Evolutionary conservation across 2,113 vertebrate species (phyloP).

Genomic region (Cyprinus carpio): DNA sequence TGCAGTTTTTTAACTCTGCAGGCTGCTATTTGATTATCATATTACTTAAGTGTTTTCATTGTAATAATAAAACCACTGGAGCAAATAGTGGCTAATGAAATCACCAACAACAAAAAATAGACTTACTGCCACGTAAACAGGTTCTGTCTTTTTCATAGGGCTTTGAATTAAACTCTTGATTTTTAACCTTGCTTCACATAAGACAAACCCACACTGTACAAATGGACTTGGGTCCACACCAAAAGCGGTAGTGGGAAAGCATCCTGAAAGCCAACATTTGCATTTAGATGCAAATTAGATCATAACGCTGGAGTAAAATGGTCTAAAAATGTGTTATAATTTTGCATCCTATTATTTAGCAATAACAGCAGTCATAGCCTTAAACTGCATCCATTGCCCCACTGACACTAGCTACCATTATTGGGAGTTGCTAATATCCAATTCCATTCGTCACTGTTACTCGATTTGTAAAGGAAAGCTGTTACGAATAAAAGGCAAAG

Average conservation of each 20-base stretch:
- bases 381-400: slow-evolving; percentile 19
- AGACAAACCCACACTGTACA: not conserved
- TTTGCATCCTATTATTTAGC: slow-evolving; percentile 11
- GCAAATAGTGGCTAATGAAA: not conserved
- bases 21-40: too few relatives aligned
- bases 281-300: not conserved
- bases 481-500: slow-evolving; percentile 5
- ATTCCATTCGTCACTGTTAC: slow-evolving; percentile 12
- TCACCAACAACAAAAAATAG: not conserved
- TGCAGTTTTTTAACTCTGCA: too few relatives aligned
- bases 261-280: not conserved
- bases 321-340: not conserved
- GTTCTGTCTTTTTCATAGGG: not conserved
- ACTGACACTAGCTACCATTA: slow-evolving; percentile 34
- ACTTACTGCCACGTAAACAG: not conserved
- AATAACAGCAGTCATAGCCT: slow-evolving; percentile 5
- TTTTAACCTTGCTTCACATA: not conserved
- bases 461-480: slow-evolving; percentile 36
- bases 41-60: not conserved
- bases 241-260: not conserved
- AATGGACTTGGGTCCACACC: not conserved
- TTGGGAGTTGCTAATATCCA: slow-evolving; percentile 17
- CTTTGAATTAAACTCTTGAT: not conserved
- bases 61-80: too few relatives aligned
- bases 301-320: not conserved